These are phyloP conservation scores for Falco berigora DNA, from an alignment of 2,797 vertebrate species.

Conservation along the genomic window DNA sequence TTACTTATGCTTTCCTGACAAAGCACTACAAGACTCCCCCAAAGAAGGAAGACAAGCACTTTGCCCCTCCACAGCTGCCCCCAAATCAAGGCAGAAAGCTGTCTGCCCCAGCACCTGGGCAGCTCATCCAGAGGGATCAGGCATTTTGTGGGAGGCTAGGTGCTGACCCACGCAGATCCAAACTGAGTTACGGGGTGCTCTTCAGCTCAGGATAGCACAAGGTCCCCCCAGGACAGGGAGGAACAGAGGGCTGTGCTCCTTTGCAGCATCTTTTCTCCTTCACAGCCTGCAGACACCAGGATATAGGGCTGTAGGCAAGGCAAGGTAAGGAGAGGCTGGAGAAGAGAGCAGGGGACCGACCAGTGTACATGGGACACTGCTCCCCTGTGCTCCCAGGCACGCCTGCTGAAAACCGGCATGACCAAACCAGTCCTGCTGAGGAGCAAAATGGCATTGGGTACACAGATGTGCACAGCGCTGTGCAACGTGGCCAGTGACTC, in stretches of 20 bases:
- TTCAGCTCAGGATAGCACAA: neutral
- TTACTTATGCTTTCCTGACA: neutral
- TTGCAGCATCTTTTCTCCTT: neutral
- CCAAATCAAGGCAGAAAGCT: neutral
- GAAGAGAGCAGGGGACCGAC: neutral
- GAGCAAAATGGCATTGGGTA: neutral
- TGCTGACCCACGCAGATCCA: neutral
- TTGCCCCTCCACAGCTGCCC: neutral
- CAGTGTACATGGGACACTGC: neutral
- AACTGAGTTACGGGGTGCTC: neutral
- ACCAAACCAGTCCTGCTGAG: neutral
- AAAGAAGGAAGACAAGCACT: neutral
- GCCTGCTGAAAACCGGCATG: neutral
- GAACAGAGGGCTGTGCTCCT: neutral
- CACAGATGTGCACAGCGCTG: rapidly evolving
- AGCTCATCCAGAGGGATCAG: neutral
- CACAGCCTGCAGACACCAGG: neutral
- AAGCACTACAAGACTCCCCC: neutral
- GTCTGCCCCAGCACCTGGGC: neutral
- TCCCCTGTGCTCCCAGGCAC: neutral
- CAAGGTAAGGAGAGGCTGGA: neutral
- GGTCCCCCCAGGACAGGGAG: neutral
- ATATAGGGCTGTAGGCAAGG: neutral
- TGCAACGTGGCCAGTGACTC: neutral
- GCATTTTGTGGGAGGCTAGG: neutral